A percentile compares a stretch with the other conserved stretches of the same genome.
These are phyloP conservation scores for Drosophila colorata DNA, from an alignment of 2,888 invertebrate species.

Conservation along the genomic window DNA sequence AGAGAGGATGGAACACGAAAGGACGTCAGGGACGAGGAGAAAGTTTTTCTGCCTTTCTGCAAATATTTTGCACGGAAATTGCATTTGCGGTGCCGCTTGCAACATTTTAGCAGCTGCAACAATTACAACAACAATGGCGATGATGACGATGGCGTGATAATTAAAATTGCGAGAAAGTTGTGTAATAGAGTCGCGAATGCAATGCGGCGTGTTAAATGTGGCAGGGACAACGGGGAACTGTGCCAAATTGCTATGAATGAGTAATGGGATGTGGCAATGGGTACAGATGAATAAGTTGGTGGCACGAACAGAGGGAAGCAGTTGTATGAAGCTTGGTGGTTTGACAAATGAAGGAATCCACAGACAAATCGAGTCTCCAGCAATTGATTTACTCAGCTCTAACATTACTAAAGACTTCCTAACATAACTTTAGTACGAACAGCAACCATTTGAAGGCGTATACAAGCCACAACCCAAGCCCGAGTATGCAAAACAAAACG, in stretches of 20 bases:
- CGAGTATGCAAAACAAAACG: background rate
- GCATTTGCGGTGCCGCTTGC: conserved; percentile 62
- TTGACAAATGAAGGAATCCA: background rate
- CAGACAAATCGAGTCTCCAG: background rate
- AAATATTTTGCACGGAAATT: conserved; percentile 73
- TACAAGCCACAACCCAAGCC: too few relatives aligned
- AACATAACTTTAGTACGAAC: too few relatives aligned
- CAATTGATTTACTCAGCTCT: conserved; percentile 1
- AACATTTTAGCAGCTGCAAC: conserved; percentile 45
- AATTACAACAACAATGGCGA: conserved; percentile 16
- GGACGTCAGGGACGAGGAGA: conserved; percentile 5
- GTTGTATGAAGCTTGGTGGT: background rate
- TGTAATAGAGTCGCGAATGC: conserved; percentile 37
- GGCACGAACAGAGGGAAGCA: background rate
- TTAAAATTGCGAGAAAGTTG: conserved; percentile 60
- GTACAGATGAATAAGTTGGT: background rate
- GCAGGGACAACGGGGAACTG: conserved; percentile 36
- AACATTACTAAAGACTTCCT: background rate
- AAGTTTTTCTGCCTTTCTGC: conserved; percentile 62
- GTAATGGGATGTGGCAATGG: conserved; percentile 16
- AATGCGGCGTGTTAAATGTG: conserved; percentile 45
- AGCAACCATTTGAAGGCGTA: too few relatives aligned
- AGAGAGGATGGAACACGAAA: conserved; percentile 7
- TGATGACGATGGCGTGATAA: conserved; percentile 56
- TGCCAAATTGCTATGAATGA: conserved; percentile 40